Percentiles rank a stretch among this genome's conserved stretches.
Conservation (phyloP, 2,888 invertebrate species). For the Eilema sororculum region DNA sequence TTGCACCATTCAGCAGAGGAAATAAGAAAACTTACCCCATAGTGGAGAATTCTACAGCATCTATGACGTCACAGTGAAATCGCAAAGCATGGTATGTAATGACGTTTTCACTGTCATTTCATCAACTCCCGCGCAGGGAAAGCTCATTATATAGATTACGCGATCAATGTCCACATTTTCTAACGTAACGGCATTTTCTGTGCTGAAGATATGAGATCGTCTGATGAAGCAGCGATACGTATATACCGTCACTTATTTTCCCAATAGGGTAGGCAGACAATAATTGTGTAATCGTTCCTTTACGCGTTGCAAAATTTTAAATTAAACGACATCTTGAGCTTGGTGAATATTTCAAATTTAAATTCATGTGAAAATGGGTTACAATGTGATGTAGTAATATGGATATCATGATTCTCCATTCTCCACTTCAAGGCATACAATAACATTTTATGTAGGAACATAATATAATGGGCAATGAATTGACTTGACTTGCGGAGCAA, state of each 20-base stretch:
- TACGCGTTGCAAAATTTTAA: too few species aligned
- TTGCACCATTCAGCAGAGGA: neutral
- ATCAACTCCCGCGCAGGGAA: constrained; percentile 37
- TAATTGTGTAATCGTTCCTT: too few species aligned
- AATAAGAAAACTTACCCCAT: neutral
- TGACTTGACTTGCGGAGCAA: too few species aligned
- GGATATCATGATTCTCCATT: too few species aligned
- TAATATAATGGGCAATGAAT: too few species aligned
- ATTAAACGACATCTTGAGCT: too few species aligned
- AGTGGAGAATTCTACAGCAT: neutral
- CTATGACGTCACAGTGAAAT: constrained; percentile 44
- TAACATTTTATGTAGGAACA: too few species aligned
- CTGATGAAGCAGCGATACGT: neutral
- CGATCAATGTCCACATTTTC: constrained; percentile 42
- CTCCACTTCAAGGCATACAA: too few species aligned
- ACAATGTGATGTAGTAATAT: too few species aligned
- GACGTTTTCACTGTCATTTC: constrained; percentile 39
- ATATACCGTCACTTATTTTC: neutral
- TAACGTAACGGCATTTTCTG: constrained; percentile 34
- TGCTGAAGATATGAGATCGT: neutral
- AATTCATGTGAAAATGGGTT: too few species aligned
- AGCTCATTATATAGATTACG: constrained; percentile 48
- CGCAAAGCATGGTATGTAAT: constrained; percentile 32
- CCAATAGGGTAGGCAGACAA: neutral
- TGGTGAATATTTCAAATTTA: too few species aligned